phyloP scores from a whole-genome alignment of 2,797 vertebrate species.

The Malacoctenus gilli region DNA sequence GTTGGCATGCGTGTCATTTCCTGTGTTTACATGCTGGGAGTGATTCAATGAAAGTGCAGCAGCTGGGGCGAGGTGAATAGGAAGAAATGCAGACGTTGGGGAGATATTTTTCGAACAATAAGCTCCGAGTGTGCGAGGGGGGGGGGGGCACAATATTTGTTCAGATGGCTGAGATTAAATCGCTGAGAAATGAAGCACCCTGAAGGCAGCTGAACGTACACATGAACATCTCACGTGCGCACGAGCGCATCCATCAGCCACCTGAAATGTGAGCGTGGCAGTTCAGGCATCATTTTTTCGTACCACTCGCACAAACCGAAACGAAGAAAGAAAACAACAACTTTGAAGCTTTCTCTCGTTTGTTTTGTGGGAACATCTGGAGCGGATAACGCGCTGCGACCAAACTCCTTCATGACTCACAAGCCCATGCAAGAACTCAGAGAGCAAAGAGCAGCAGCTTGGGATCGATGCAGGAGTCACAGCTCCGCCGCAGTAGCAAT shows the following conservation, averaged over 20 bases:
- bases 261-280: not conserved
- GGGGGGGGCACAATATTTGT: slow-evolving; percentile 21
- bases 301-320: no score
- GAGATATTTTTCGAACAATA: slow-evolving; percentile 17
- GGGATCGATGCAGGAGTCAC: no score
- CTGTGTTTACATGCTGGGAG: slow-evolving; percentile 68
- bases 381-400: no score
- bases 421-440: not conserved
- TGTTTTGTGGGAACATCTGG: no score
- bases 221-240: not conserved
- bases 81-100: slow-evolving; percentile 25
- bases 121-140: not conserved
- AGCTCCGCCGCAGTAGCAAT: not conserved
- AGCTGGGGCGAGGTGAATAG: slow-evolving; percentile 19
- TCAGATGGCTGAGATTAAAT: slow-evolving; percentile 44
- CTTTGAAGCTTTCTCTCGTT: no score
- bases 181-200: slow-evolving; percentile 19
- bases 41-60: slow-evolving; percentile 46
- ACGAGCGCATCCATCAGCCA: not conserved
- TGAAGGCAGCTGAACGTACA: slow-evolving; percentile 19
- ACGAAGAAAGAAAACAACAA: no score
- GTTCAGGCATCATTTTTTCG: no score
- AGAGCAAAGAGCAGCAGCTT: not conserved
- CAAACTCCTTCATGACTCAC: slow-evolving; percentile 12
- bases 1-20: slow-evolving; percentile 70